Evolutionary conservation across 1,140 invertebrate species (phyloP).

Genomic region (Orchestia grillus): DNA sequence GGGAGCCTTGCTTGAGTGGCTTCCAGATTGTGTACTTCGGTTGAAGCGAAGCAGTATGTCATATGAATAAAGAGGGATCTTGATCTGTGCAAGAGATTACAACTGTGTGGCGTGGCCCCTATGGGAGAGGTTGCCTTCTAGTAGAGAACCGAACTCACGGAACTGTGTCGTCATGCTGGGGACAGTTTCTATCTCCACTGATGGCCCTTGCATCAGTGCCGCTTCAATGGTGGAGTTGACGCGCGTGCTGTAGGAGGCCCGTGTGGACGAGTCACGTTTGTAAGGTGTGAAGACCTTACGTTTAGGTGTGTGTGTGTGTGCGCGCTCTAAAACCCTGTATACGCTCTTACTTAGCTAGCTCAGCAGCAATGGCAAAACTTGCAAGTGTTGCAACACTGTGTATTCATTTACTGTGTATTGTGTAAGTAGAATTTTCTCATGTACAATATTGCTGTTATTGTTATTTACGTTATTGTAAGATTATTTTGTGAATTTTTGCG

Average conservation of each 20-base stretch:
- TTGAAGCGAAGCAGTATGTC: not conserved
- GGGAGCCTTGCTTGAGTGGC: too few species aligned
- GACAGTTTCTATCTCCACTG: not conserved
- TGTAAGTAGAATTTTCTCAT: slow-evolving; percentile 14
- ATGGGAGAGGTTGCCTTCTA: not conserved
- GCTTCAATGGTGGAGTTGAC: not conserved
- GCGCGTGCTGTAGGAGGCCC: not conserved
- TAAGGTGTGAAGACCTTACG: not conserved
- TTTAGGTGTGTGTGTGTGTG: too few species aligned
- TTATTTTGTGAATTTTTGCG: not conserved
- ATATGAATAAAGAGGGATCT: not conserved
- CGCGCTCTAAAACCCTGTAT: slow-evolving; percentile 10
- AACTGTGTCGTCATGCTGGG: not conserved
- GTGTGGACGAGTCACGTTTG: not conserved
- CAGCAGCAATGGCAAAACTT: not conserved
- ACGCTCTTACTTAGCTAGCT: slow-evolving; percentile 32
- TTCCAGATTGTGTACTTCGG: not conserved
- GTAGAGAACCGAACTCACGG: not conserved
- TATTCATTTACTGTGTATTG: slow-evolving; percentile 24
- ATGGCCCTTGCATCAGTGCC: not conserved
- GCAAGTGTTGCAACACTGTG: not conserved
- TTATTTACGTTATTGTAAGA: slow-evolving; percentile 20
- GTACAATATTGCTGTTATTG: slow-evolving; percentile 33
- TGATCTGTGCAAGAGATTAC: not conserved
- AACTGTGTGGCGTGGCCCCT: too few species aligned